phyloP scores from a whole-genome alignment of 2,113 vertebrate species.

The Thinocorus orbignyianus region DNA sequence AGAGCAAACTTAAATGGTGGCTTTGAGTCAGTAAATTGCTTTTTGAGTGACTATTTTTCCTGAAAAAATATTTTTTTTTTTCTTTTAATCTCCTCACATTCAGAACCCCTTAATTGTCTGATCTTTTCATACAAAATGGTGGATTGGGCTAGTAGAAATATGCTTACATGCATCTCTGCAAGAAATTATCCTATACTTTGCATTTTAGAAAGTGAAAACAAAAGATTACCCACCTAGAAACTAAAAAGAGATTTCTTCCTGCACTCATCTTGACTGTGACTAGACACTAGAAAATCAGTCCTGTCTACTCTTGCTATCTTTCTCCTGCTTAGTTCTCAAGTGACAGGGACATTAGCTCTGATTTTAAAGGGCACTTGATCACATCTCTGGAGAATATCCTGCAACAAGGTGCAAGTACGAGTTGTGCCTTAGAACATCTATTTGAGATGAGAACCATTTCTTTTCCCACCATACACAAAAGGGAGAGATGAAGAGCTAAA shows the following conservation, averaged over 20 bases:
- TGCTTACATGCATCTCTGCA: not conserved
- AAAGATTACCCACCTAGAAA: not conserved
- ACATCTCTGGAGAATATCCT: not conserved
- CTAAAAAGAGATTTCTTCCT: not conserved
- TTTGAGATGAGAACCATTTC: not conserved
- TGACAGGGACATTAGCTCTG: not conserved
- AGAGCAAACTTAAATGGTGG: not conserved
- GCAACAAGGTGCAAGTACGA: not conserved
- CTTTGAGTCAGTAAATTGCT: not conserved
- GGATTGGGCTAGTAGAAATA: not conserved
- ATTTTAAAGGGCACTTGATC: not conserved
- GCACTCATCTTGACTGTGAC: too few relatives aligned
- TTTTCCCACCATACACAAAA: not conserved
- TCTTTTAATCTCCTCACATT: not conserved
- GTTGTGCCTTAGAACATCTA: not conserved
- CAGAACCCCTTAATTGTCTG: not conserved
- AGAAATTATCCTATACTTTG: not conserved
- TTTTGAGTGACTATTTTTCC: not conserved
- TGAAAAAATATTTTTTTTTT: not conserved
- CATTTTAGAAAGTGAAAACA: not conserved
- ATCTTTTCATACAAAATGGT: not conserved
- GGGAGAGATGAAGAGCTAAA: not conserved
- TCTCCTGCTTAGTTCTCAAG: not conserved
- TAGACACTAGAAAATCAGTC: not conserved
- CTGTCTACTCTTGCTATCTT: not conserved